phyloP scores from a whole-genome alignment of 2,888 invertebrate genomes.

The Crematogaster levior region DNA sequence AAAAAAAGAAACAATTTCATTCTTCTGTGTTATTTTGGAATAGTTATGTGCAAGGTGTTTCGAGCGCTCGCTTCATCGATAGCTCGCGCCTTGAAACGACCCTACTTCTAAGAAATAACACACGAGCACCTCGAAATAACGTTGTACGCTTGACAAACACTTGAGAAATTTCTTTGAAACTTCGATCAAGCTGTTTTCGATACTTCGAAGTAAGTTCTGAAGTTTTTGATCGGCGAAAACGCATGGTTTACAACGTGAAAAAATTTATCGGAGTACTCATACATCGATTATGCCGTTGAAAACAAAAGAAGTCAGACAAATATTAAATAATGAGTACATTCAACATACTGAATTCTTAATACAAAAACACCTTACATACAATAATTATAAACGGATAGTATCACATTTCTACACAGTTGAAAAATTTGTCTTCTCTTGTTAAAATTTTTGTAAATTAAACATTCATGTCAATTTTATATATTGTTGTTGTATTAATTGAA shows the following conservation, averaged over 20 bases:
- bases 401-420: no score
- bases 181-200: slow-evolving; percentile 37
- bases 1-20: not conserved
- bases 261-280: slow-evolving; percentile 31
- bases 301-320: not conserved
- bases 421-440: no score
- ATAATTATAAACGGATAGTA: not conserved
- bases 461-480: no score
- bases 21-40: slow-evolving; percentile 13
- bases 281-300: slow-evolving; percentile 23
- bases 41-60: slow-evolving; percentile 13
- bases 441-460: no score
- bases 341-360: no score
- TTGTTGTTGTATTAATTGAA: no score
- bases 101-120: slow-evolving; percentile 47
- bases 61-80: slow-evolving; percentile 21
- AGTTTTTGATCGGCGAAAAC: slow-evolving; percentile 39
- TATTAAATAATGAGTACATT: not conserved
- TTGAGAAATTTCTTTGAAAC: slow-evolving; percentile 48
- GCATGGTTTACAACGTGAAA: slow-evolving; percentile 1
- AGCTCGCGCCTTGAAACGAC: slow-evolving; percentile 12
- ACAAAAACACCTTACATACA: not conserved
- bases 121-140: slow-evolving; percentile 43
- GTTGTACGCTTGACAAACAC: slow-evolving; percentile 48
- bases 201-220: slow-evolving; percentile 28